A percentile compares a stretch with the other conserved stretches of the same genome.
Evolutionary conservation across 2,113 vertebrate species (phyloP).

Genomic region (Bathybates hornii): DNA sequence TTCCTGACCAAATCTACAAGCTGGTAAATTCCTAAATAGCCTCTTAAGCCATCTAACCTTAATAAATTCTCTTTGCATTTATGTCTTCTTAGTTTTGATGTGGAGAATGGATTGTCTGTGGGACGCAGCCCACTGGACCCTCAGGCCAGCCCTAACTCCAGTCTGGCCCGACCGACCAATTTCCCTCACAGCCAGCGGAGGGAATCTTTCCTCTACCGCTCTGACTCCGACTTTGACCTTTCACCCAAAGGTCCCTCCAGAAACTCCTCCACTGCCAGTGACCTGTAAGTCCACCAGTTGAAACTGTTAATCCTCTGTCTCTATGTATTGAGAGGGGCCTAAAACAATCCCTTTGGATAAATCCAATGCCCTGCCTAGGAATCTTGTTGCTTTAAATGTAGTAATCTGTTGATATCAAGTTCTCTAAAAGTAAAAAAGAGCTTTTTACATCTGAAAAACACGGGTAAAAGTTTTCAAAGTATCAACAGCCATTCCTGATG

Average conservation of each 20-base stretch:
- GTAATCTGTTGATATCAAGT: neutral
- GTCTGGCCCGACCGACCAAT: constrained; percentile 76
- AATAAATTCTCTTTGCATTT: neutral
- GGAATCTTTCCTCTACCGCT: constrained; percentile 92
- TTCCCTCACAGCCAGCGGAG: constrained; percentile 83
- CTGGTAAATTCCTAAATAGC: neutral
- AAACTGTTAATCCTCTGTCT: neutral
- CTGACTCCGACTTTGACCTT: constrained; percentile 89
- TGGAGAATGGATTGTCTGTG: constrained; percentile 83
- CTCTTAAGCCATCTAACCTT: neutral
- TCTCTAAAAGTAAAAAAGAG: neutral
- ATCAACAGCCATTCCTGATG: neutral
- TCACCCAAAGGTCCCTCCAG: constrained; percentile 84
- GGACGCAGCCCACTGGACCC: constrained; percentile 75
- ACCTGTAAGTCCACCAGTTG: constrained; percentile 77
- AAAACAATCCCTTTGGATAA: neutral
- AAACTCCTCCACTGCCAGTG: constrained; percentile 85
- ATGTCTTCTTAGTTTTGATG: constrained; percentile 77
- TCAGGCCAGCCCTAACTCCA: constrained; percentile 77
- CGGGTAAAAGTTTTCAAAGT: neutral
- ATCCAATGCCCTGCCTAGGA: neutral
- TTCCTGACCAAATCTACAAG: neutral
- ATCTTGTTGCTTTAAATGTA: neutral
- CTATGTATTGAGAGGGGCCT: neutral
- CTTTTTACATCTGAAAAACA: neutral